Evolutionary conservation across 2,888 invertebrate genomes (phyloP), one percentile per base, ranked within the genome.

Genomic region (Pristionchus mayeri): DNA sequence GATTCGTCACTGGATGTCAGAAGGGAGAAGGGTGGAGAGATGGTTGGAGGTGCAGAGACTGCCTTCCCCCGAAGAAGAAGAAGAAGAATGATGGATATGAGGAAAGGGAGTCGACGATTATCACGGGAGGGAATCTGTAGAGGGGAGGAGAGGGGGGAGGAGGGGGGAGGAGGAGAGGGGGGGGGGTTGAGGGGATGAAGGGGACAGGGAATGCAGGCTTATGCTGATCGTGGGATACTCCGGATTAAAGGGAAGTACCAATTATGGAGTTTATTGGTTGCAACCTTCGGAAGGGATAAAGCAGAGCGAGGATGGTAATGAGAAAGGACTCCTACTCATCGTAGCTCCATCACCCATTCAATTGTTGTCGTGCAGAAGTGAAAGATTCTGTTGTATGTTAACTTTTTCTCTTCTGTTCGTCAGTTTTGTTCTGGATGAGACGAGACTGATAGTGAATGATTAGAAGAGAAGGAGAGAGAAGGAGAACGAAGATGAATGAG

Each of bases 61-160:
- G 30, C 34, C 21, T 30, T 30, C 34, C 30, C 30, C 34, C 63
- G 75, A 18, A 18, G 75, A 48, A 48, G 50, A 44, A 30, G 37
- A 37, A 37, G 71, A 78, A 50, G 50, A 78, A 50, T 50, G 76
- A 78, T 48, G 76, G 76, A 50, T 50, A 78, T 50, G 76, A 50
- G 50, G 50, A 50, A 78, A 78, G 76, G 76, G 50, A 50, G 76
- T 44, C 71, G 30, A 71, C 71, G 71, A 71, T 71, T 71, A 71
- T 71, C 71, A 71, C 16, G 71, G 40, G n/a, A 37, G 40, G 11
- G 71, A 44, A 71, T 71, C 71, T 71, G 40, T 71, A 50, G 50
- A 16, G 27, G 37, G 16, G 60, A 27, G 18, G 80, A 16, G 27
- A 27, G 27, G n/a, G 37, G 44, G 21, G 24, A 37, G 16, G 57